Evolutionary conservation across 2,797 vertebrate species (phyloP), one percentile per base, ranked within the genome.

Genomic region (Acropternis orthonyx): DNA sequence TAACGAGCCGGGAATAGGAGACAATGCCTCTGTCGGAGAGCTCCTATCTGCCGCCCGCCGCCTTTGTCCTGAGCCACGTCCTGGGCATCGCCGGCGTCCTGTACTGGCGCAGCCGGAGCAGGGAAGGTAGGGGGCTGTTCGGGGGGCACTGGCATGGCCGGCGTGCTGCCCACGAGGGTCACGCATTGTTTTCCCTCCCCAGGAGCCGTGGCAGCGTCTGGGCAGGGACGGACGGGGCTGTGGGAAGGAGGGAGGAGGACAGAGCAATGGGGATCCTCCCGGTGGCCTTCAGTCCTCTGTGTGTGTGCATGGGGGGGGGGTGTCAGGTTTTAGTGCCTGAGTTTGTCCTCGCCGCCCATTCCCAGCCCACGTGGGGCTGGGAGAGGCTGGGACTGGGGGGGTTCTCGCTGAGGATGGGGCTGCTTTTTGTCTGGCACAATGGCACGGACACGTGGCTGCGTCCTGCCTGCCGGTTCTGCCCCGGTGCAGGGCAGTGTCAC

Each of bases 21-120:
- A 91, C 96, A 65, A 98, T 98, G 98, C 97, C 98, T 27, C 88
- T 98, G 23, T 92, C 97, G 20, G 95, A 97, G 26, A 96, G 97
- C 23, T 91, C 97, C 74, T 97, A 97, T 76, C 94, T 98, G 93
- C 97, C 97, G 0, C 95, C 97, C 48, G 78, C 97, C 2, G 85
- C 98, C 82, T 97, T 98, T 85, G 93, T 98, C 82, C 89, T 98
- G 67, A 97, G 97, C 77, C 98, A 98, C 19, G 27, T 98, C 94
- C 97, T 98, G 94, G 98, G 98, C 95, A 95, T 98, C 85, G 98
- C 97, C 4, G 97, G 97, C 27, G 96, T 98, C 82, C 95, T 98
- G 37, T 98, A 98, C 96, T 98, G 98, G 98, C 95, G 96, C 74
- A 97, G 94, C 83, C 94, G 92, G 84, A 95, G 91, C 94, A 97